phyloP scores from a whole-genome alignment of 2,888 invertebrate genomes.

The Morpho achilles region DNA sequence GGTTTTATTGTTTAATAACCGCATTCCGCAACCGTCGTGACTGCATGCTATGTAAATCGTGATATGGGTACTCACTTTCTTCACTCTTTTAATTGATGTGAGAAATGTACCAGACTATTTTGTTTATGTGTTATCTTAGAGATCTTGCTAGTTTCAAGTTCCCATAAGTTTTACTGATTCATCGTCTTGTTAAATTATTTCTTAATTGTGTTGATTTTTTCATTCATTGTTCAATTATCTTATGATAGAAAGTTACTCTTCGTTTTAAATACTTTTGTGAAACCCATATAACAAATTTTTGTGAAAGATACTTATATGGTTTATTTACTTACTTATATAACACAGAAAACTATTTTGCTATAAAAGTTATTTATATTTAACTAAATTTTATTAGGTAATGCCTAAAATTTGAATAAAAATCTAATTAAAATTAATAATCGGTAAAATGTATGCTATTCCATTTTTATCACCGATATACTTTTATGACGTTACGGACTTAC shows the following conservation, averaged over 20 bases:
- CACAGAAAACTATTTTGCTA: too few relatives aligned
- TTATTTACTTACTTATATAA: too few relatives aligned
- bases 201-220: background rate
- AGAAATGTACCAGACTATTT: conserved; percentile 15
- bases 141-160: conserved; percentile 1
- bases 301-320: too few relatives aligned
- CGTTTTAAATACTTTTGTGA: background rate
- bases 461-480: too few relatives aligned
- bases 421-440: too few relatives aligned
- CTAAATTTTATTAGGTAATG: too few relatives aligned
- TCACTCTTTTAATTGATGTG: conserved; percentile 20
- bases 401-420: too few relatives aligned
- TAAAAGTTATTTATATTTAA: too few relatives aligned
- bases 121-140: conserved; percentile 8
- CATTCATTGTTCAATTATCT: background rate
- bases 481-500: too few relatives aligned
- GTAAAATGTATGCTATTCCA: too few relatives aligned
- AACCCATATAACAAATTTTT: background rate
- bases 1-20: conserved; percentile 15
- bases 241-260: background rate
- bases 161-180: background rate
- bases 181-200: background rate
- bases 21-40: conserved; percentile 9
- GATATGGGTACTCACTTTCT: conserved; percentile 16
- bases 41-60: conserved; percentile 24